Evolutionary conservation across 2,888 invertebrate species (phyloP), one percentile per base, ranked within the genome.

Genomic region (Cyaniris semiargus): DNA sequence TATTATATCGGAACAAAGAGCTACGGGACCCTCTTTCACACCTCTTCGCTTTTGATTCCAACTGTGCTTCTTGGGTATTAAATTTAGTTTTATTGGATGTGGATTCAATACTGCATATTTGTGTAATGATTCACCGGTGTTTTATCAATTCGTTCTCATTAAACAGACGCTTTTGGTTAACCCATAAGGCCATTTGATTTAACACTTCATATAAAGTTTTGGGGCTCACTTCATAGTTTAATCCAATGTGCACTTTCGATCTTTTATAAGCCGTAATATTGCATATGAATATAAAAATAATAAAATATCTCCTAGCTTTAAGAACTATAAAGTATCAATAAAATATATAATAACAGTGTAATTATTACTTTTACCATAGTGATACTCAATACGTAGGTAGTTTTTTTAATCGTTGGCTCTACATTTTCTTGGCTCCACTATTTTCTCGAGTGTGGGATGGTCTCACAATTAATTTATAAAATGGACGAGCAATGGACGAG

Each of bases 1-100:
- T 88, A 88, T 88, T 88, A 88, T 87, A 80, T 77, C 71, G 78
- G 81, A 82, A 88, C 86, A 88, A 87, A 85, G 85, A 84, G 80
- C 78, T 75, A 79, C 82, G 81, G 83, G 82, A 81, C 86, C 87
- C 88, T 86, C 87, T 83, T 87, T 88, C 84, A 88, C 88, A 88
- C 88, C 88, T 88, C 84, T 82, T 80, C 79, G 79, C 83, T 83
- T 85, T 86, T 86, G 85, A 85, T 85, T 85, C 82, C 79, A 79
- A 81, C 82, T 85, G 83, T 81, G 83, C 84, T 84, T 84, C 79
- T 77, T 79, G 75, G 75, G 56, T 83, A 83, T 81, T 21, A 70
- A 74, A 48, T 74, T 74, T 53, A 48, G 66, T 70, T 60, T 75
- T 75, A 60, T 44, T 77, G 44, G 15, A 76, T 76, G 76, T 58